phyloP scores from a whole-genome alignment of 2,888 invertebrate species.

The Napeogenes inachia region DNA sequence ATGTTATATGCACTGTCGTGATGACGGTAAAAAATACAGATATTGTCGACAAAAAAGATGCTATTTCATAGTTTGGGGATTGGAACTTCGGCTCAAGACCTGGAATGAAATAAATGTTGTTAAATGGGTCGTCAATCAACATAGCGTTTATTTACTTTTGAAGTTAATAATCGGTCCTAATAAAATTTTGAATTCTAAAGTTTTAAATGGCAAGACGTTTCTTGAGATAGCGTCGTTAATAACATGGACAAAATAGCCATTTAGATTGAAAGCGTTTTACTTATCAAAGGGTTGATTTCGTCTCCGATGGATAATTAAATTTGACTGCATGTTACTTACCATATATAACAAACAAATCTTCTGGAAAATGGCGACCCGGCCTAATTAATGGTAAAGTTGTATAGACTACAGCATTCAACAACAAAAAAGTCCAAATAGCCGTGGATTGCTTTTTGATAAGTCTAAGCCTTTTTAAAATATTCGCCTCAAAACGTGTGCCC shows the following conservation, averaged over 20 bases:
- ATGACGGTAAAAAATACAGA: conserved; percentile 38
- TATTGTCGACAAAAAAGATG: conserved; percentile 12
- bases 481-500: conserved; percentile 41
- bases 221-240: no score
- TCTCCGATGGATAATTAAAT: no score
- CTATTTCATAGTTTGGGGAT: conserved; percentile 24
- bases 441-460: conserved; percentile 46
- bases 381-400: conserved; percentile 35
- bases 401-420: conserved; percentile 43
- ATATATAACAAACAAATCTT: not conserved
- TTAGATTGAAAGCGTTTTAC: no score
- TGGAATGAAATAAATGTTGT: not conserved
- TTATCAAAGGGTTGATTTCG: not conserved
- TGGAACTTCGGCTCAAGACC: conserved; percentile 21
- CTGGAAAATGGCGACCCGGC: conserved; percentile 37
- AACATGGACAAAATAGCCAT: no score
- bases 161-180: no score
- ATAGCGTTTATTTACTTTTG: not conserved
- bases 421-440: conserved; percentile 46
- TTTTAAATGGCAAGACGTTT: no score
- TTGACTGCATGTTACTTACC: not conserved
- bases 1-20: conserved; percentile 42
- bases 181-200: no score
- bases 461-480: conserved; percentile 37
- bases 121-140: not conserved